A percentile compares a stretch with the other conserved stretches of the same genome.
These are phyloP conservation scores for Hippoglossus stenolepis DNA, from an alignment of 2,113 vertebrate species.

Conservation along the genomic window DNA sequence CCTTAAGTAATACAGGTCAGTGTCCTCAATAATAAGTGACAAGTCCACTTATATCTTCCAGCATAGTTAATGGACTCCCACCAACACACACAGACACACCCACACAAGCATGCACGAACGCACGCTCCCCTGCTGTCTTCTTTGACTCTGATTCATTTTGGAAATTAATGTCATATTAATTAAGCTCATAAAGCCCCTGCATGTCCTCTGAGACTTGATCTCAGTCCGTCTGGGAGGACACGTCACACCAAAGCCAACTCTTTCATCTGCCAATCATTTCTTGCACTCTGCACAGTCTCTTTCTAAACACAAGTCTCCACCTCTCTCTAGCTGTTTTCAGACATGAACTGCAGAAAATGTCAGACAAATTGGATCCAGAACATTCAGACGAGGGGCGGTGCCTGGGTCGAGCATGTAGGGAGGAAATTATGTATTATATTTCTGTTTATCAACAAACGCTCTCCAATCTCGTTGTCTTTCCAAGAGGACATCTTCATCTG, in stretches of 20 bases:
- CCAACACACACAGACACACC: background rate
- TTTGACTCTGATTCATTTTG: constrained; percentile 39
- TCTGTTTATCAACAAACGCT: too few relatives aligned
- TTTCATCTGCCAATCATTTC: constrained; percentile 51
- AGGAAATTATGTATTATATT: too few relatives aligned
- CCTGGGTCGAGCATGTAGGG: too few relatives aligned
- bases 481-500: too few relatives aligned
- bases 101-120: constrained; percentile 8
- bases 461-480: too few relatives aligned
- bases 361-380: too few relatives aligned
- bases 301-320: background rate
- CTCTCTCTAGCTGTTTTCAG: too few relatives aligned
- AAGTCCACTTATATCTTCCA: constrained; percentile 48
- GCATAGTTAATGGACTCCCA: constrained; percentile 35
- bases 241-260: constrained; percentile 35
- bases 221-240: constrained; percentile 31
- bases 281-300: too few relatives aligned
- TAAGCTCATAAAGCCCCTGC: constrained; percentile 54
- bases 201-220: constrained; percentile 42
- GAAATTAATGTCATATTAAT: constrained; percentile 64
- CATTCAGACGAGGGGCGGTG: too few relatives aligned
- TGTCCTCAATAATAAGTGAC: constrained; percentile 71
- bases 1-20: constrained; percentile 51
- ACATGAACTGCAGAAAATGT: too few relatives aligned
- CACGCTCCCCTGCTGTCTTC: background rate